Evolutionary conservation across 2,888 invertebrate genomes (phyloP).

Genomic region (Dione juno): DNA sequence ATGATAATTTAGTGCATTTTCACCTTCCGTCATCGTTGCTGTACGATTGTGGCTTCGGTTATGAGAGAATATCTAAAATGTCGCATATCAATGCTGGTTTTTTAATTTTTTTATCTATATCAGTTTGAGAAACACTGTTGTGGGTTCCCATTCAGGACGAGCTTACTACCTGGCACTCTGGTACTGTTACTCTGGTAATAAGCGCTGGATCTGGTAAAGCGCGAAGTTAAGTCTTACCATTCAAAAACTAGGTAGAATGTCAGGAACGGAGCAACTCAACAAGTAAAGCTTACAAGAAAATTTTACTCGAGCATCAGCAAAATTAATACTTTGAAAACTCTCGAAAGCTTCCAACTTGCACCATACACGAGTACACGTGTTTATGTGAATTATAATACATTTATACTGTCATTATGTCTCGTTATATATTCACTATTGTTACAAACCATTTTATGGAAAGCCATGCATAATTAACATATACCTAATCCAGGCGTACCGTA

Average conservation of each 20-base stretch:
- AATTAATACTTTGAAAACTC: not conserved
- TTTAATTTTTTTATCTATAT: too few relatives aligned
- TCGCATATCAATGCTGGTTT: not conserved
- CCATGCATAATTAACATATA: constrained; percentile 14
- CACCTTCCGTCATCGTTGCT: constrained; percentile 49
- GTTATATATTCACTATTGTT: constrained; percentile 25
- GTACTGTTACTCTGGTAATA: too few relatives aligned
- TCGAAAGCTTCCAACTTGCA: not conserved
- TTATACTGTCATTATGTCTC: constrained; percentile 37
- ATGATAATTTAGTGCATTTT: constrained; percentile 53
- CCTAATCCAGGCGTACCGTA: not conserved
- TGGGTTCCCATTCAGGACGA: too few relatives aligned
- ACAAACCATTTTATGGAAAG: constrained; percentile 9
- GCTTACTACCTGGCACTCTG: too few relatives aligned
- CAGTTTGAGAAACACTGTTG: too few relatives aligned
- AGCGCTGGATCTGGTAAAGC: too few relatives aligned
- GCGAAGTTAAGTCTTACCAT: too few relatives aligned
- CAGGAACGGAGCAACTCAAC: too few relatives aligned
- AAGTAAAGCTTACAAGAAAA: too few relatives aligned
- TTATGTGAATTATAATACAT: constrained; percentile 39
- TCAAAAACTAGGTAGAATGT: too few relatives aligned
- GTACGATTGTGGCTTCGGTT: constrained; percentile 12
- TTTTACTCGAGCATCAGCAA: not conserved
- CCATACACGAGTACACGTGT: constrained; percentile 22
- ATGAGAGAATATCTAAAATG: not conserved